Percentiles rank a stretch among this genome's conserved stretches.
These are phyloP conservation scores for Lasioglossum marginatum DNA, from an alignment of 2,888 invertebrate genomes.

Conservation along the genomic window DNA sequence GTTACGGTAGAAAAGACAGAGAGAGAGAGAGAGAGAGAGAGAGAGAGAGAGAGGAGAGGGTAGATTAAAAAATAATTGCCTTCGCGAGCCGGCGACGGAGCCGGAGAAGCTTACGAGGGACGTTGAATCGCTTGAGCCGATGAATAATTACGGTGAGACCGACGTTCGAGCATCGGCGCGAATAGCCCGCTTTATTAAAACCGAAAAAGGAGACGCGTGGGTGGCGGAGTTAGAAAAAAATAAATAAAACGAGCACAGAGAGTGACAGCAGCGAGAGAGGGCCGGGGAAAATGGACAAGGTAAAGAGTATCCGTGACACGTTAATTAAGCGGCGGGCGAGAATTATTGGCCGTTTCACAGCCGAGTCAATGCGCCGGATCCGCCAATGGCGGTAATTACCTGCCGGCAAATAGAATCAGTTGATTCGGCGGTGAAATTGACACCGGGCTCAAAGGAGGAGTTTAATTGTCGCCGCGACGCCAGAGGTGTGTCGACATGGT, in stretches of 20 bases:
- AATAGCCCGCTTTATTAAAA: slow-evolving; percentile 20
- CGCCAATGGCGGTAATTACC: slow-evolving; percentile 58
- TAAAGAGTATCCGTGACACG: slow-evolving; percentile 39
- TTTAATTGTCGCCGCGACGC: slow-evolving; percentile 70
- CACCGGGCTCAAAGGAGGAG: slow-evolving; percentile 67
- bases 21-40: not conserved
- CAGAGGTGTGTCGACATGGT: slow-evolving; percentile 49
- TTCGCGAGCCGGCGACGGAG: slow-evolving; percentile 4
- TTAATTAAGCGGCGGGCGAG: slow-evolving; percentile 52
- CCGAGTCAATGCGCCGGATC: slow-evolving; percentile 36
- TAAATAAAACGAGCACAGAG: not conserved
- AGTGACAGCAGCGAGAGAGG: not conserved
- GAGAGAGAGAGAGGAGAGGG: not conserved
- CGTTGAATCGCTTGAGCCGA: slow-evolving; percentile 5
- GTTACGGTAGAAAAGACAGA: not conserved
- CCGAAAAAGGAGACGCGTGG: not conserved
- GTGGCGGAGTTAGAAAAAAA: not conserved
- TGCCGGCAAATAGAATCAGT: slow-evolving; percentile 68
- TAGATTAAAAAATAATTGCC: slow-evolving; percentile 53
- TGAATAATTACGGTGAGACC: slow-evolving; percentile 25
- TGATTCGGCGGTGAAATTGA: slow-evolving; percentile 67
- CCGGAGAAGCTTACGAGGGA: slow-evolving; percentile 1
- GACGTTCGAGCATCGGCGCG: not conserved
- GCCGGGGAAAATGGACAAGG: slow-evolving; percentile 1
- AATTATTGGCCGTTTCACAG: slow-evolving; percentile 59